A percentile compares a stretch with the other conserved stretches of the same genome.
These are phyloP conservation scores for Corbicula japonica DNA, from an alignment of 2,888 invertebrate species.

Conservation along the genomic window DNA sequence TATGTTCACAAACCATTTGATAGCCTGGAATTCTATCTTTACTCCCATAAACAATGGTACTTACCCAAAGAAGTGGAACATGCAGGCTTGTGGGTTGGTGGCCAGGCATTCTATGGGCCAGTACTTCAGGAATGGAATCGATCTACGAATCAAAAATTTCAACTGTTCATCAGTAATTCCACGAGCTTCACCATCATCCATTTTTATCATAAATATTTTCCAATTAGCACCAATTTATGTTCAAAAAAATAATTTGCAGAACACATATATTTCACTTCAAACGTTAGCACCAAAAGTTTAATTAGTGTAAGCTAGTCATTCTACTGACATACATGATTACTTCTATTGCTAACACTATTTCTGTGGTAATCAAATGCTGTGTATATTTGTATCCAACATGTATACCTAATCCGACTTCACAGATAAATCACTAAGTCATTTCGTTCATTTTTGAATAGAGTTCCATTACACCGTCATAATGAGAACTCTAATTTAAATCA, in stretches of 20 bases:
- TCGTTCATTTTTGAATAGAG: too few relatives aligned
- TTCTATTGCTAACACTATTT: too few relatives aligned
- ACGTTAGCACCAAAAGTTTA: too few relatives aligned
- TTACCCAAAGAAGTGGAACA: constrained; percentile 85
- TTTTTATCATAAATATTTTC: background rate
- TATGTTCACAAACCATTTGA: too few relatives aligned
- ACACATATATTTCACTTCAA: too few relatives aligned
- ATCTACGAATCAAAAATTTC: constrained; percentile 75
- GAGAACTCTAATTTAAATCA: constrained; percentile 19
- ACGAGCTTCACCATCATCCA: constrained; percentile 11
- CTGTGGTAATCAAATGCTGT: too few relatives aligned
- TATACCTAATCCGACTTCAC: too few relatives aligned
- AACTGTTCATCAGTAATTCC: constrained; percentile 42
- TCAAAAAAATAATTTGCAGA: background rate
- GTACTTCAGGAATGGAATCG: constrained; percentile 78
- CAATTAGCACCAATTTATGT: background rate
- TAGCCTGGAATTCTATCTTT: too few relatives aligned
- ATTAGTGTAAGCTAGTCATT: too few relatives aligned
- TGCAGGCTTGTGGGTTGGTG: constrained; percentile 77
- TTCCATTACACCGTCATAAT: constrained; percentile 4
- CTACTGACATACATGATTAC: too few relatives aligned
- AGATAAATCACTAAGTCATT: too few relatives aligned
- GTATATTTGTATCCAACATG: too few relatives aligned
- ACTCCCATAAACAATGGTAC: constrained; percentile 46
- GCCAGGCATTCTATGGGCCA: constrained; percentile 82